Evolutionary conservation across 2,888 invertebrate species (phyloP), one percentile per base, ranked within the genome.

Genomic region (Endotricha flammealis): DNA sequence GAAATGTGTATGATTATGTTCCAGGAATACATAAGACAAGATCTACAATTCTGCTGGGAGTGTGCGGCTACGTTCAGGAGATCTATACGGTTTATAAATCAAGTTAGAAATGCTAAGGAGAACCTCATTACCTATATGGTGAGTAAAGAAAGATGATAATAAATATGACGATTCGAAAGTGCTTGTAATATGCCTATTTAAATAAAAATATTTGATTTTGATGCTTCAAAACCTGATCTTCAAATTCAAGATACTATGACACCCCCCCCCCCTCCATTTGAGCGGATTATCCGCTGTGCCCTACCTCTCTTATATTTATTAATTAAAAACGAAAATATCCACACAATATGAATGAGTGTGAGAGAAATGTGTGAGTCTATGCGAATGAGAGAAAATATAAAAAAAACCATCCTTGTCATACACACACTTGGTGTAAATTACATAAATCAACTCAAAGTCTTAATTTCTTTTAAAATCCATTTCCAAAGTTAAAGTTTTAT

Each of bases 11-110:
- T 2, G 6, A 27, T 8, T 14, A 8, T 12, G 1, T 39, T 39
- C 9, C 34, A 64, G 64, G 43, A 54, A 3, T 32, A 38, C 8
- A 32, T 43, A 3, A 49, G 48, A 13, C 46, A 48, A 38, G 32
- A 42, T 0, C 36, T 59, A 1, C 23, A 16, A 1, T 23, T 79
- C 1, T 78, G 79, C 29, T 67, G 65, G 63, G 77, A 79, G 38
- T 80, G 80, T 20, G 32, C 29, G 0, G 62, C 62, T 0, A 40
- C 56, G 0, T 32, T 77, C 1, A 48, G 43, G 2, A 59, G 49
- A 29, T 46, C 52, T 7, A 4, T 57, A 1, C 46, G 27, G 1
- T 80, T 74, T 23, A 64, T 50, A 14, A 41, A 39, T 1, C 69
- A 67, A 53, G 66, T 74, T 0, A 45, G 39, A 2, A 33, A 35